A percentile compares a stretch with the other conserved stretches of the same genome.
phyloP scores from a whole-genome alignment of 2,797 vertebrate genomes.

The Rhadinocentrus ornatus region DNA sequence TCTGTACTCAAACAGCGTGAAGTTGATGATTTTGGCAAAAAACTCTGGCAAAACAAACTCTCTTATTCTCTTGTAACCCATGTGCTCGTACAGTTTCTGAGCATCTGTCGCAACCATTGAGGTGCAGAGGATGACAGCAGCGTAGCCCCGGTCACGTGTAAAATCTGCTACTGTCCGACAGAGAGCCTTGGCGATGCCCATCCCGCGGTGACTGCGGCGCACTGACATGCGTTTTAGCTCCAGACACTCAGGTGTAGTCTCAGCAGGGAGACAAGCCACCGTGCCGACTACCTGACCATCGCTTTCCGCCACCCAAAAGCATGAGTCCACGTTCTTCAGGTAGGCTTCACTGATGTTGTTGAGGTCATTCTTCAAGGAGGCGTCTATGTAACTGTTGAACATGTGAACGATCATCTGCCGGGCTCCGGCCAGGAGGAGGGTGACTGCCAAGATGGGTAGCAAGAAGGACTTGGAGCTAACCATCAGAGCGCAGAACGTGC shows the following conservation, averaged over 20 bases:
- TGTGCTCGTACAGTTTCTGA: conserved; percentile 83
- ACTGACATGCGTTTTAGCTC: conserved; percentile 86
- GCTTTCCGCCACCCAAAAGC: conserved; percentile 86
- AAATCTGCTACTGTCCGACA: conserved; percentile 82
- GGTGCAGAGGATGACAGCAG: conserved; percentile 79
- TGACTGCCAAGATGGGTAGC: conserved; percentile 81
- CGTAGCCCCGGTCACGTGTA: conserved; percentile 72
- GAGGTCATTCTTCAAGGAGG: conserved; percentile 77
- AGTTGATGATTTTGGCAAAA: conserved; percentile 71
- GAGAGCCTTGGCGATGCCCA: conserved; percentile 82
- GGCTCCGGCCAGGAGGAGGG: conserved; percentile 77
- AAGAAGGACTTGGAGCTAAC: conserved; percentile 83
- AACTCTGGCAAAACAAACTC: conserved; percentile 65
- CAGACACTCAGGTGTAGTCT: conserved; percentile 51
- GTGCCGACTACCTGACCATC: conserved; percentile 81
- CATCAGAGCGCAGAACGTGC: conserved; percentile 80
- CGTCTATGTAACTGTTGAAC: conserved; percentile 81
- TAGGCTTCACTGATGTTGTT: conserved; percentile 69
- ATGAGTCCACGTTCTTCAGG: conserved; percentile 64
- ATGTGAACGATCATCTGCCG: conserved; percentile 73
- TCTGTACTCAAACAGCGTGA: conserved; percentile 82
- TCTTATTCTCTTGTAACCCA: conserved; percentile 79
- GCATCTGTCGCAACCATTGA: conserved; percentile 83
- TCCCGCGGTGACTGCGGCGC: conserved; percentile 76
- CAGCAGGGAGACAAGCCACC: conserved; percentile 69